Percentiles rank a stretch among this genome's conserved stretches.
Evolutionary conservation across 2,888 invertebrate genomes (phyloP).

Genomic region (Pterostichus niger): DNA sequence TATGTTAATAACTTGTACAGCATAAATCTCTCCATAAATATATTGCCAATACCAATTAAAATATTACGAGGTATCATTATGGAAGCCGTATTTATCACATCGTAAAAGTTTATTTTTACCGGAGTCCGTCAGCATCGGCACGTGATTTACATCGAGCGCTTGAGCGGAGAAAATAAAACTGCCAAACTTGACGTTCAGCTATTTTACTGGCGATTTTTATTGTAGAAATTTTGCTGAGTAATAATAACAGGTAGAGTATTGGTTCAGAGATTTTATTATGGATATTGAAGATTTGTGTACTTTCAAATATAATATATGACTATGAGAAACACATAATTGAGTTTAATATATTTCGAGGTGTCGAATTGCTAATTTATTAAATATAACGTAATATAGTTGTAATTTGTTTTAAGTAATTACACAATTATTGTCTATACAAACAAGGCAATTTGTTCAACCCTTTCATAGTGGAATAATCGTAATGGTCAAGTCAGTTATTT

Average conservation of each 20-base stretch:
- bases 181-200: conserved; percentile 50
- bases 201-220: conserved; percentile 47
- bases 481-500: too few relatives aligned
- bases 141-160: conserved; percentile 49
- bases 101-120: conserved; percentile 57
- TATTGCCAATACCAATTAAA: conserved; percentile 61
- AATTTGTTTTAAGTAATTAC: too few relatives aligned
- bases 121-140: conserved; percentile 35
- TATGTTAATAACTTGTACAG: conserved; percentile 23
- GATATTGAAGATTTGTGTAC: too few relatives aligned
- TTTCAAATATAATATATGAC: too few relatives aligned
- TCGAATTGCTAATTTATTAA: too few relatives aligned
- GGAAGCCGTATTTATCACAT: conserved; percentile 60
- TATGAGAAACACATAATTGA: too few relatives aligned
- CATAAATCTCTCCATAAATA: conserved; percentile 40
- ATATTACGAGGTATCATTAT: conserved; percentile 61
- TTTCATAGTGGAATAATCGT: too few relatives aligned
- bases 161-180: conserved; percentile 46
- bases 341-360: too few relatives aligned
- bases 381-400: too few relatives aligned
- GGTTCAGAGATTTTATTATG: background rate
- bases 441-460: too few relatives aligned
- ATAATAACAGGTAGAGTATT: conserved; percentile 11
- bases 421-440: too few relatives aligned
- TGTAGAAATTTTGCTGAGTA: conserved; percentile 43